Conservation (phyloP, 2,113 vertebrate genomes). For the Pluvialis apricaria region DNA sequence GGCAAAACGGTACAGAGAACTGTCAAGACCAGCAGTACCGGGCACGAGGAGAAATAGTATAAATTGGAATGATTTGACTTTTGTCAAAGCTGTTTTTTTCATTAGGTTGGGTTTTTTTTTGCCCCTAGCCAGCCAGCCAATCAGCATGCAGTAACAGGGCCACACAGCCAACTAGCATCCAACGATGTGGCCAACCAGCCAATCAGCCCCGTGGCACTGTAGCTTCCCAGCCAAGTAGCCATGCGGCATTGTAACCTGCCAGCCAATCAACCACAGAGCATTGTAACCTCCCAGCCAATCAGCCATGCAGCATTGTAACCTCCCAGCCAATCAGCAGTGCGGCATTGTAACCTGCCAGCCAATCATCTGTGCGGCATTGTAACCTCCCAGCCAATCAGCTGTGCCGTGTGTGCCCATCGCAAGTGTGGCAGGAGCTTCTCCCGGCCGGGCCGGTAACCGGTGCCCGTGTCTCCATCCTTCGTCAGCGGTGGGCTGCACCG, state of each 20-base stretch:
- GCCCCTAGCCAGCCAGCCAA: background rate
- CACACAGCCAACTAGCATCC: background rate
- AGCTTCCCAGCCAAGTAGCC: background rate
- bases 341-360: background rate
- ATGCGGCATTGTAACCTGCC: background rate
- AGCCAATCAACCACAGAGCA: background rate
- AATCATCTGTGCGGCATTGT: accelerated
- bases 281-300: background rate
- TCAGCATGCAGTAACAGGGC: background rate
- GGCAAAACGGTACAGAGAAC: accelerated
- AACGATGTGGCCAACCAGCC: background rate
- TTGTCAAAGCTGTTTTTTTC: accelerated
- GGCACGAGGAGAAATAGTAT: background rate
- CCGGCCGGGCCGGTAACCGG: accelerated
- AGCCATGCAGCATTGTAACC: background rate
- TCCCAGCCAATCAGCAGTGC: background rate
- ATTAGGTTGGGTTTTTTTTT: background rate
- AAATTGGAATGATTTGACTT: background rate
- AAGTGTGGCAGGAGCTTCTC: background rate
- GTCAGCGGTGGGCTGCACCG: accelerated
- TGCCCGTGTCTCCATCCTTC: accelerated
- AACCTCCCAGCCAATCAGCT: background rate
- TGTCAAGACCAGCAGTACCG: background rate
- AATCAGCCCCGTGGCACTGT: background rate
- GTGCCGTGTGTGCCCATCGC: background rate